Evolutionary conservation across 2,797 vertebrate species (phyloP).

Genomic region (Sarcoramphus papa): DNA sequence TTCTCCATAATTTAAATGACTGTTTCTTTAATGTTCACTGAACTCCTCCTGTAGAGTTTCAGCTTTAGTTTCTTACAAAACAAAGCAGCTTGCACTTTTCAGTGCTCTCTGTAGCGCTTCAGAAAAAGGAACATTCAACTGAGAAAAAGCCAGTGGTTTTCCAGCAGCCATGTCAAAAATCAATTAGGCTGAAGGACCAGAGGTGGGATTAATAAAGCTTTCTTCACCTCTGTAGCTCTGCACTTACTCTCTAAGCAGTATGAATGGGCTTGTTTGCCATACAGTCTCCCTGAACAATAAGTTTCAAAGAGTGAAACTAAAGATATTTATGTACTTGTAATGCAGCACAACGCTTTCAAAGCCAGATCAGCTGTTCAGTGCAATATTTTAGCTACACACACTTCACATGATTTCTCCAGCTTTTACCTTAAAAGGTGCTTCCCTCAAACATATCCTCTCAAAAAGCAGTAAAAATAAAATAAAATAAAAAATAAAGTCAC

Average conservation of each 20-base stretch:
- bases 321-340: background rate
- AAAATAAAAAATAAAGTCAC: background rate
- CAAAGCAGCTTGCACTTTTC: background rate
- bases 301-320: background rate
- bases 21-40: slow-evolving; percentile 32
- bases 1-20: slow-evolving; percentile 28
- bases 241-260: background rate
- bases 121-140: background rate
- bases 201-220: background rate
- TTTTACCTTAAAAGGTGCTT: background rate
- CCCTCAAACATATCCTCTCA: background rate
- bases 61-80: background rate
- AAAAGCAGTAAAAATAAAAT: background rate
- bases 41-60: slow-evolving; percentile 34
- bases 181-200: slow-evolving; percentile 6
- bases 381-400: background rate
- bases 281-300: background rate
- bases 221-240: background rate
- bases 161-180: slow-evolving; percentile 32
- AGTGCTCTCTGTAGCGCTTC: background rate
- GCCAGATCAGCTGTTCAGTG: background rate
- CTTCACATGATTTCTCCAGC: background rate
- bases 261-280: background rate
- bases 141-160: slow-evolving; percentile 21
- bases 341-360: background rate